Evolutionary conservation across 2,888 invertebrate species (phyloP).

Genomic region (Eugnorisma glareosa): DNA sequence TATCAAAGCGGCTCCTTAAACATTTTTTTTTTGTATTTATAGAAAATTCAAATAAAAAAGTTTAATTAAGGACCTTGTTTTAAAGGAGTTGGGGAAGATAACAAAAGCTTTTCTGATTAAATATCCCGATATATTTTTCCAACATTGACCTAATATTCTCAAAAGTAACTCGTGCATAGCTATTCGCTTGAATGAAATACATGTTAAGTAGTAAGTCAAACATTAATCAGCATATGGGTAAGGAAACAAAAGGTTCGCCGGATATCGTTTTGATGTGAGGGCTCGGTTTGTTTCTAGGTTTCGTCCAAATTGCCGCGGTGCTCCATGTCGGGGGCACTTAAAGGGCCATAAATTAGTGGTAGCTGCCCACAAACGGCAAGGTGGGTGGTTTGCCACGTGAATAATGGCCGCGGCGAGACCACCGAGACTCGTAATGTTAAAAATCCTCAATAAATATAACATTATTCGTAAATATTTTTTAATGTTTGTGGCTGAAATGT

Average conservation of each 20-base stretch:
- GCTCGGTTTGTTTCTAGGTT: slow-evolving; percentile 76
- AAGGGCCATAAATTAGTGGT: slow-evolving; percentile 88
- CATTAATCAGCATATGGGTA: slow-evolving; percentile 30
- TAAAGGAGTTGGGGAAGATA: slow-evolving; percentile 18
- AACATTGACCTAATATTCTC: neutral
- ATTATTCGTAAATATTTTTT: slow-evolving; percentile 55
- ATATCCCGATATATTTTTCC: neutral
- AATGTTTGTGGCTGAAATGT: slow-evolving; percentile 37
- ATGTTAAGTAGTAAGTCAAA: slow-evolving; percentile 26
- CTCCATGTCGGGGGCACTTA: slow-evolving; percentile 84
- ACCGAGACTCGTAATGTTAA: slow-evolving; percentile 77
- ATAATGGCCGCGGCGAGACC: slow-evolving; percentile 84
- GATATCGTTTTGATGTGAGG: slow-evolving; percentile 56
- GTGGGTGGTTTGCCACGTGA: slow-evolving; percentile 86
- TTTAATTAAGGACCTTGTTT: slow-evolving; percentile 18
- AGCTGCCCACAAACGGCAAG: slow-evolving; percentile 87
- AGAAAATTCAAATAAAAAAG: slow-evolving; percentile 30
- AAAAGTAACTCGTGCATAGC: neutral
- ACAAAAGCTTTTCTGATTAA: slow-evolving; percentile 21
- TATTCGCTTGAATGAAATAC: slow-evolving; percentile 23
- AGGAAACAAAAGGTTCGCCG: slow-evolving; percentile 39
- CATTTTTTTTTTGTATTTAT: slow-evolving; percentile 60
- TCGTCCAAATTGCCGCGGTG: slow-evolving; percentile 81
- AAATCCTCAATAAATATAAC: slow-evolving; percentile 72
- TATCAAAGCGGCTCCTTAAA: slow-evolving; percentile 67